Base-by-base conservation (phyloP, 2,113 vertebrate species). In the Castor canadensis region DNA sequence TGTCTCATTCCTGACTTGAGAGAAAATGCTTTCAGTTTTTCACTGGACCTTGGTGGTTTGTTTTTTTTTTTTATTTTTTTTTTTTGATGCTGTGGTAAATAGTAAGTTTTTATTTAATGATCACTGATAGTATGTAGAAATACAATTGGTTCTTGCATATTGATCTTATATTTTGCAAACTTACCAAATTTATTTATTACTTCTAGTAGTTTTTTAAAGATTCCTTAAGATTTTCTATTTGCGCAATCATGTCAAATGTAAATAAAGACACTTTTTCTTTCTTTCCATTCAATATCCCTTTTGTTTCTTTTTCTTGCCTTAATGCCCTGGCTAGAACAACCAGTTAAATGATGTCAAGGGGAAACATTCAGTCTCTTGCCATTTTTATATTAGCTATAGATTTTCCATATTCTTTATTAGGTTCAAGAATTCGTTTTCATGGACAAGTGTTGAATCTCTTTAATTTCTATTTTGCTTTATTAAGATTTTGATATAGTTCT, bases 241-340 rank as follows among this genome's bases (percentile, higher is more conserved):
- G 77, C n/a, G n/a, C n/a, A n/a, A n/a, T n/a, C n/a, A n/a, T n/a
- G n/a, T n/a, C n/a, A n/a, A n/a, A n/a, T n/a, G n/a, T n/a, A n/a
- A n/a, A n/a, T n/a, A n/a, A n/a, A n/a, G n/a, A n/a, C n/a, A n/a
- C n/a, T n/a, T n/a, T 40, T 73, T 64, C 47, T 66, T 75, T 83
- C 47, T 83, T 89, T 66, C 8, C 12, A 40, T 89, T 76, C 71
- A 47, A 2, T 83, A 83, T 83, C 40, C 26, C 32, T 67, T 94
- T 67, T 62, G 35, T 94, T 94, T 66, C 77, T 82, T 93, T 73
- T 75, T n/a, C n/a, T n/a, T n/a, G n/a, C n/a, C n/a, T n/a, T n/a
- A n/a, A n/a, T n/a, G n/a, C n/a, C n/a, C n/a, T 76, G 38, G 32
- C 66, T 69, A 58, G 40, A 19, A 89, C 13, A 90, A 89, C 20